Evolutionary conservation across 2,797 vertebrate species (phyloP).

Genomic region (Austrolebias charrua): DNA sequence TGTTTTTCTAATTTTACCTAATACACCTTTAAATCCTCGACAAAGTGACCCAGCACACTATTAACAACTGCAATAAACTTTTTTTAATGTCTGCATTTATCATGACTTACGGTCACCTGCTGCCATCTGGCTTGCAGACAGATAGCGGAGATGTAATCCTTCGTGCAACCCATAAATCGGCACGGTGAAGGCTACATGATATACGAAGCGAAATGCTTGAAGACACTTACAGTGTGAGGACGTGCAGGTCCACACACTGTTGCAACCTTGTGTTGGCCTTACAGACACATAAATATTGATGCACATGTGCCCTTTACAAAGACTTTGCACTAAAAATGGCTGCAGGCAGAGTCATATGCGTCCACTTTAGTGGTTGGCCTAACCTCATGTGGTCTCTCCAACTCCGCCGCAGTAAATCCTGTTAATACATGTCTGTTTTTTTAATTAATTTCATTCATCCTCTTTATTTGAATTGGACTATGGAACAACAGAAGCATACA

Average conservation of each 20-base stretch:
- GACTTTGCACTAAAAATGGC: slow-evolving; percentile 1
- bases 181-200: slow-evolving; percentile 68
- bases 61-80: slow-evolving; percentile 86
- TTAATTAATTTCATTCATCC: neutral
- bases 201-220: slow-evolving; percentile 69
- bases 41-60: slow-evolving; percentile 72
- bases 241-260: neutral
- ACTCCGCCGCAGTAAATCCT: neutral
- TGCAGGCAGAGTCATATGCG: slow-evolving; percentile 3
- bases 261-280: slow-evolving; percentile 34
- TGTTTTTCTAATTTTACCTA: slow-evolving; percentile 93
- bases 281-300: slow-evolving; percentile 23
- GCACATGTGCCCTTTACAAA: slow-evolving; percentile 16
- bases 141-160: slow-evolving; percentile 81
- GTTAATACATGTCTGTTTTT: slow-evolving; percentile 1
- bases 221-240: slow-evolving; percentile 22
- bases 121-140: slow-evolving; percentile 82
- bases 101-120: slow-evolving; percentile 83
- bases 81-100: slow-evolving; percentile 73
- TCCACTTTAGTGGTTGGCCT: slow-evolving; percentile 9
- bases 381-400: slow-evolving; percentile 9
- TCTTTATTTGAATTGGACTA: neutral
- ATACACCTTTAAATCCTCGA: slow-evolving; percentile 88
- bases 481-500: neutral
- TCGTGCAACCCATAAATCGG: slow-evolving; percentile 79